phyloP scores from a whole-genome alignment of 92 coral and sea anemone genomes.

The Epizoanthus illoricatus region DNA sequence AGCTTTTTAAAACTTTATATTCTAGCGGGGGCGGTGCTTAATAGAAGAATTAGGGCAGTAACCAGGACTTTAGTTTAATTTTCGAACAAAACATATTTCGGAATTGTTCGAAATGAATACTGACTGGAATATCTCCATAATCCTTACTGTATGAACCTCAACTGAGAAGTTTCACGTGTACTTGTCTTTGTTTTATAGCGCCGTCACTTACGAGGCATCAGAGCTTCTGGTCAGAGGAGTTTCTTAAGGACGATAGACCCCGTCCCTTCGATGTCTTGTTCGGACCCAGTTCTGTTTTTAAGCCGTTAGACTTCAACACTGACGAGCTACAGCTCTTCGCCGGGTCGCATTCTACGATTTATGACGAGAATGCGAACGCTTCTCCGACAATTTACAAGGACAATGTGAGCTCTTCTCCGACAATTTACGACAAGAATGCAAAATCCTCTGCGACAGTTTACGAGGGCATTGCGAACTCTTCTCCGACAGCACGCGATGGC shows the following conservation, averaged over 20 bases:
- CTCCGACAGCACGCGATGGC: slow-evolving; percentile 2
- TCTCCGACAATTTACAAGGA: not conserved
- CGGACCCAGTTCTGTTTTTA: slow-evolving; percentile 65
- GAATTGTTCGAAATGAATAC: too few species aligned
- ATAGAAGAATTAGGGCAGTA: too few species aligned
- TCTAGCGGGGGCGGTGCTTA: too few species aligned
- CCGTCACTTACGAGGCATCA: slow-evolving; percentile 43
- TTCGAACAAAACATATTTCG: too few species aligned
- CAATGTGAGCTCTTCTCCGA: slow-evolving; percentile 1
- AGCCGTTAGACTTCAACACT: slow-evolving; percentile 75
- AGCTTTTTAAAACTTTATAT: too few species aligned
- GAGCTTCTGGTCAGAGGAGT: slow-evolving; percentile 78
- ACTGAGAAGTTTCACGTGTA: not conserved
- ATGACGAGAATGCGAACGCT: too few species aligned
- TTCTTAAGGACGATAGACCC: slow-evolving; percentile 43
- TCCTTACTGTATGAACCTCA: not conserved
- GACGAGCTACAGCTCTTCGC: slow-evolving; percentile 83
- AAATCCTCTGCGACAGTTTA: not conserved
- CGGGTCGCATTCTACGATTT: slow-evolving; percentile 4
- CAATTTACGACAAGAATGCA: not conserved
- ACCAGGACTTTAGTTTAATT: too few species aligned
- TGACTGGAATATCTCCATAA: too few species aligned
- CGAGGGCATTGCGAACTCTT: not conserved
- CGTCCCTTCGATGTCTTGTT: slow-evolving; percentile 67
- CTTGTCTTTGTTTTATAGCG: slow-evolving; percentile 15